Base-by-base conservation (phyloP, 2,888 invertebrate species). In the Neocrepidodera transversa region DNA sequence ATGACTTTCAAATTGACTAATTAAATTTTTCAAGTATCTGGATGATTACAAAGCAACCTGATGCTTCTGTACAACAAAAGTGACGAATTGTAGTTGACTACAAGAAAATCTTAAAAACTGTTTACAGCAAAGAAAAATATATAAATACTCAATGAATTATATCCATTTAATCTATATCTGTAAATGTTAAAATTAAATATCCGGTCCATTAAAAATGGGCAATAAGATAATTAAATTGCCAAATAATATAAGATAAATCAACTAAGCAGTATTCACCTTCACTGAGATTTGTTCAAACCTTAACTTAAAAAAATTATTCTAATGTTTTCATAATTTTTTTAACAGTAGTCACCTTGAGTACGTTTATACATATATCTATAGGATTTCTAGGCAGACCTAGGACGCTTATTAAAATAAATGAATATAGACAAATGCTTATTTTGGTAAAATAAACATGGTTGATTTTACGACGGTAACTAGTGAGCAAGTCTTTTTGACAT, bases 291-390 rank as follows among this genome's bases (percentile, higher is more conserved):
- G 61, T 57, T 45, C 60, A 59, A 49, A 59, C 61, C 59, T 53
- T 54, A 63, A 52, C 55, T 67, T 62, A 62, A 62, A 64, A 53
- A 53, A 26, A 17, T 47, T 26, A 63, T 36, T 60, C 60, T 64
- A 51, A 60, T 42, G 67, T 69, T 74, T 77, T 76, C 74, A 68
- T 76, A 76, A 75, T 66, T 73, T 76, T 76, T 75, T 77, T 75
- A 76, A 77, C 76, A 74, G 72, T 73, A 73, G 72, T 71, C 71
- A 49, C 72, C 69, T 71, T 72, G 68, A 69, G 68, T 72, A 70
- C 73, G 68, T 73, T 74, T 74, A 68, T 75, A 74, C 71, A 68
- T 70, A 28, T 30, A 71, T 72, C 70, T 70, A 71, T 75, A 74
- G 72, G 64, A 60, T 69, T 62, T 67, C 61, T 65, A 67, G 64